A percentile compares a stretch with the other conserved stretches of the same genome.
Conservation (phyloP, 2,888 invertebrate species). For the Auanema sp. region DNA sequence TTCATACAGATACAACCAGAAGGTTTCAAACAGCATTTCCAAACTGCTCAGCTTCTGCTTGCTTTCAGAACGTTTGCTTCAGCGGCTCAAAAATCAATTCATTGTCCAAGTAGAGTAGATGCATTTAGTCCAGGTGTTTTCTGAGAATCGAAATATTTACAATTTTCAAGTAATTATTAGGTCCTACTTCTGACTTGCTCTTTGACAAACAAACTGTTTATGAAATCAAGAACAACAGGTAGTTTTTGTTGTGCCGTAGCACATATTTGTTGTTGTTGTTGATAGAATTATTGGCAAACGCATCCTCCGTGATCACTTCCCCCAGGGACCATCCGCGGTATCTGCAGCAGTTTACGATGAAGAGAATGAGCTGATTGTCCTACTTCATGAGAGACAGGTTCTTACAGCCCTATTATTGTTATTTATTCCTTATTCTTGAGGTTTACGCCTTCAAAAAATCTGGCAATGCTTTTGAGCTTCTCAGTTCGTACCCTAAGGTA, state of each 20-base stretch:
- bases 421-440: neutral
- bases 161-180: too few relatives aligned
- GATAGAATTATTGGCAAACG: neutral
- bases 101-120: slow-evolving; percentile 18
- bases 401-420: neutral
- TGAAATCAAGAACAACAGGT: slow-evolving; percentile 20
- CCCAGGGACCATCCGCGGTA: slow-evolving; percentile 22
- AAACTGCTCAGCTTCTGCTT: too few relatives aligned
- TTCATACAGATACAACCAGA: too few relatives aligned
- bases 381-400: slow-evolving; percentile 25
- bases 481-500: too few relatives aligned
- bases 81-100: too few relatives aligned
- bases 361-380: slow-evolving; percentile 30
- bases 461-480: too few relatives aligned
- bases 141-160: slow-evolving; percentile 1
- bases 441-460: slow-evolving; percentile 24
- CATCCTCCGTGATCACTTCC: slow-evolving; percentile 16
- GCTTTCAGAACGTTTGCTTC: too few relatives aligned
- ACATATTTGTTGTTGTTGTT: slow-evolving; percentile 7
- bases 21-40: too few relatives aligned
- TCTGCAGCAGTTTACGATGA: slow-evolving; percentile 37
- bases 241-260: neutral
- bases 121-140: slow-evolving; percentile 13
- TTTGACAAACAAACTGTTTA: slow-evolving; percentile 24
- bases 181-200: neutral